Percentiles rank a stretch among this genome's conserved stretches.
phyloP scores from a whole-genome alignment of 2,888 invertebrate species.

The Coremacera marginata region DNA sequence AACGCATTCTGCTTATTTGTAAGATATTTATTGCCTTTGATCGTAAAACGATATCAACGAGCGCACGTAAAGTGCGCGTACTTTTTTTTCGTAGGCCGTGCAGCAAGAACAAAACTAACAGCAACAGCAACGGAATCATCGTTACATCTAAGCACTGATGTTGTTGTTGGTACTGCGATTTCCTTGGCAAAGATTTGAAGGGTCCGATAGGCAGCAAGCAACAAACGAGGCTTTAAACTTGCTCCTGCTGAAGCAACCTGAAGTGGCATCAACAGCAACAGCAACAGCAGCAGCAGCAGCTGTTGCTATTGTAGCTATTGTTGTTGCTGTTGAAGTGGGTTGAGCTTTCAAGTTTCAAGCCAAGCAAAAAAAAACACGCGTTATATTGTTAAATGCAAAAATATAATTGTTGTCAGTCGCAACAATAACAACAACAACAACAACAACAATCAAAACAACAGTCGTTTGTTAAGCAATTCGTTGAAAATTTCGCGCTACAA shows the following conservation, averaged over 20 bases:
- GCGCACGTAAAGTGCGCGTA: conserved; percentile 66
- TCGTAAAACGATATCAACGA: conserved; percentile 66
- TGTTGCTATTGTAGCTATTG: too few species aligned
- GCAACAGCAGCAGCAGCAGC: not conserved
- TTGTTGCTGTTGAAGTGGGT: conserved; percentile 43
- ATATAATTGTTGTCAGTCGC: conserved; percentile 47
- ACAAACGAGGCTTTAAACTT: conserved; percentile 33
- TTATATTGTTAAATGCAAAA: conserved; percentile 49
- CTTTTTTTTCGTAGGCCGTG: conserved; percentile 43
- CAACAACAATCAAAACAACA: conserved; percentile 20
- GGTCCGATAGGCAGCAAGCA: conserved; percentile 7
- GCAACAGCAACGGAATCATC: conserved; percentile 42
- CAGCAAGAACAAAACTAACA: conserved; percentile 13
- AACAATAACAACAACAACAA: conserved; percentile 23
- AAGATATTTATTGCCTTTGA: conserved; percentile 70
- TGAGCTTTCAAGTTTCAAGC: conserved; percentile 34
- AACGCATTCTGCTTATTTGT: conserved; percentile 70
- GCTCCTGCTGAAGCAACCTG: conserved; percentile 9
- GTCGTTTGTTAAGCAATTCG: conserved; percentile 59
- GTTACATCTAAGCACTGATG: conserved; percentile 34
- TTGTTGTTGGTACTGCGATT: conserved; percentile 41
- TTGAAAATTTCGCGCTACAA: conserved; percentile 26
- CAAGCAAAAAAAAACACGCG: conserved; percentile 43
- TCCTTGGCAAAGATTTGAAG: conserved; percentile 33
- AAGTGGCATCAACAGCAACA: conserved; percentile 5